Evolutionary conservation across 1,140 invertebrate species (phyloP).

Genomic region (Lysiphlebus fabarum): DNA sequence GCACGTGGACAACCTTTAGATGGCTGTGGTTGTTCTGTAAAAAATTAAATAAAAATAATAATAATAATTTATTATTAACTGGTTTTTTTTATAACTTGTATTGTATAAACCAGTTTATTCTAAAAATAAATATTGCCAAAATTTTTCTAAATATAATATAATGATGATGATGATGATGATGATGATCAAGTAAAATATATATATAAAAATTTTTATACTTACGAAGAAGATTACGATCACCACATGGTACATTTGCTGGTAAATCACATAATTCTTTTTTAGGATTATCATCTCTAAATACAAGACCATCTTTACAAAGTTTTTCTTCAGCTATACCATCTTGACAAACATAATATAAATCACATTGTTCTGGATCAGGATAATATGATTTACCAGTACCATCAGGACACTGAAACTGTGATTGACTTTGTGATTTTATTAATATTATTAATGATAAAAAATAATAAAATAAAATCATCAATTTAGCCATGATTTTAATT

Average conservation of each 20-base stretch:
- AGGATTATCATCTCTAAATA: slow-evolving; percentile 73
- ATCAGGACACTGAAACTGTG: slow-evolving; percentile 68
- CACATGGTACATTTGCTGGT: slow-evolving; percentile 76
- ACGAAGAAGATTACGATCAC: slow-evolving; percentile 71
- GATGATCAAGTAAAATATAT: background rate
- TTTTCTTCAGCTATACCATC: slow-evolving; percentile 66
- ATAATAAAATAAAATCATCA: slow-evolving; percentile 5
- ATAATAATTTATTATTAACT: slow-evolving; percentile 1
- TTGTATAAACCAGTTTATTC: background rate
- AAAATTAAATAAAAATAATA: slow-evolving; percentile 28
- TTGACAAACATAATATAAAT: slow-evolving; percentile 75
- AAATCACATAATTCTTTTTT: slow-evolving; percentile 75
- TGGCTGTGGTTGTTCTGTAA: slow-evolving; percentile 69
- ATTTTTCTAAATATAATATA: no score
- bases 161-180: no score
- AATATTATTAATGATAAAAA: slow-evolving; percentile 14
- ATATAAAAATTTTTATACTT: slow-evolving; percentile 51
- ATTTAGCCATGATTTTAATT: background rate
- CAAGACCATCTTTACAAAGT: slow-evolving; percentile 77
- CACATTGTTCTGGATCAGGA: slow-evolving; percentile 74
- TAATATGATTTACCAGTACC: slow-evolving; percentile 66
- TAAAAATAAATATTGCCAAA: background rate
- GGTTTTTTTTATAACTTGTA: background rate
- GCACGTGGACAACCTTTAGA: slow-evolving; percentile 71
- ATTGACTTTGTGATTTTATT: slow-evolving; percentile 22